These are phyloP conservation scores for Sinohyriopsis cumingii DNA, from an alignment of 2,888 invertebrate species.

Conservation along the genomic window DNA sequence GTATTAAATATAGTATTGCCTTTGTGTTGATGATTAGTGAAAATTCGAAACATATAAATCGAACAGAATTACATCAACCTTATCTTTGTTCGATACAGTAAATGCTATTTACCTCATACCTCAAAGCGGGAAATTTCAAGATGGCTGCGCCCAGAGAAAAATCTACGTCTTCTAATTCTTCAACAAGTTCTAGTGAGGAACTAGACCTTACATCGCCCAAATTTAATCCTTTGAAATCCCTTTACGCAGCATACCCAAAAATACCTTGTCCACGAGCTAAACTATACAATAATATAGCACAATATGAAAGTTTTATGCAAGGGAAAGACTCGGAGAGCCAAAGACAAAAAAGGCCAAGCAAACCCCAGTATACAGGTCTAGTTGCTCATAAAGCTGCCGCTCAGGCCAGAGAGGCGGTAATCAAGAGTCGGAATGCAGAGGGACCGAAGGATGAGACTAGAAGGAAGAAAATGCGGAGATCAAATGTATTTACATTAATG, in stretches of 20 bases:
- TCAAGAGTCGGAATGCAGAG: constrained; percentile 24
- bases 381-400: constrained; percentile 22
- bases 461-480: constrained; percentile 9
- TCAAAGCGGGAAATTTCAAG: constrained; percentile 11
- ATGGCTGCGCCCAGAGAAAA: constrained; percentile 49
- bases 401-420: constrained; percentile 32
- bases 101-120: too few species aligned
- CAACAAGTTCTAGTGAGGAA: constrained; percentile 23
- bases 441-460: constrained; percentile 23
- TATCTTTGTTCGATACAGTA: not conserved
- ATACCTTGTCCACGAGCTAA: constrained; percentile 45
- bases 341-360: constrained; percentile 7
- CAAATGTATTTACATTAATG: constrained; percentile 52
- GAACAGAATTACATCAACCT: not conserved
- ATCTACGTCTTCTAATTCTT: constrained; percentile 14
- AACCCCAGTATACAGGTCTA: not conserved
- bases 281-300: constrained; percentile 51
- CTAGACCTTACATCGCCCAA: constrained; percentile 47
- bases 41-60: too few species aligned
- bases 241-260: constrained; percentile 39
- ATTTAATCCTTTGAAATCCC: constrained; percentile 51
- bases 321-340: constrained; percentile 28
- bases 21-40: too few species aligned
- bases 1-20: too few species aligned
- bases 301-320: constrained; percentile 47